Evolutionary conservation across 2,888 invertebrate species (phyloP).

Genomic region (Linnaemya tessellans): DNA sequence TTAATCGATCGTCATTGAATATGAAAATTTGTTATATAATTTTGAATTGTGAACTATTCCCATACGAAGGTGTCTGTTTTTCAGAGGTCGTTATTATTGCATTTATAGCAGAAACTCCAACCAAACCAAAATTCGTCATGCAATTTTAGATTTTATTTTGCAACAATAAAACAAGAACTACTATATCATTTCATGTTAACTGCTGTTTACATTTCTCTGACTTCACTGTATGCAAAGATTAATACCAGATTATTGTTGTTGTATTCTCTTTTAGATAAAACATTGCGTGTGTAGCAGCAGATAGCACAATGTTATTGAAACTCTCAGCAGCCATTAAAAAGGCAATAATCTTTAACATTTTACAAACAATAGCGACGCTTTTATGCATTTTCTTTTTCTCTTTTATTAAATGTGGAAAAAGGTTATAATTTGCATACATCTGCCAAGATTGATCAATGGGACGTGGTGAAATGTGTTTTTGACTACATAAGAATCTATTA

Average conservation of each 20-base stretch:
- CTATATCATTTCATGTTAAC: not conserved
- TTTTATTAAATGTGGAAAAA: not conserved
- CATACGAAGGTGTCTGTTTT: too few relatives aligned
- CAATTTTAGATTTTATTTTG: not conserved
- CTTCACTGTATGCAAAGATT: not conserved
- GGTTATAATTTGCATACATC: conserved; percentile 46
- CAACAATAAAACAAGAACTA: too few relatives aligned
- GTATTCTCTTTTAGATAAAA: not conserved
- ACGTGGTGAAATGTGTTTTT: conserved; percentile 1
- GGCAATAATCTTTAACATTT: conserved; percentile 54
- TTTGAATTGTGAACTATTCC: too few relatives aligned
- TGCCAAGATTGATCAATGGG: not conserved
- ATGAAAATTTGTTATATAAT: too few relatives aligned
- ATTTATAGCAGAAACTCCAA: too few relatives aligned
- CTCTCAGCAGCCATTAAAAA: conserved; percentile 17
- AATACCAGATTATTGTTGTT: not conserved
- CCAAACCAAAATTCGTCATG: too few relatives aligned
- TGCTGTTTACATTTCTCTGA: not conserved
- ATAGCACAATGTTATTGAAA: conserved; percentile 46
- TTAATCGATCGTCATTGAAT: too few relatives aligned
- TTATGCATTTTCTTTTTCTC: not conserved
- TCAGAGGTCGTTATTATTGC: too few relatives aligned
- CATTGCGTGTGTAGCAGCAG: conserved; percentile 9
- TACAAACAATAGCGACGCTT: not conserved
- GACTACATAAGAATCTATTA: conserved; percentile 34